Evolutionary conservation across 2,797 vertebrate species (phyloP).

Genomic region (Silurus lanzhouensis): DNA sequence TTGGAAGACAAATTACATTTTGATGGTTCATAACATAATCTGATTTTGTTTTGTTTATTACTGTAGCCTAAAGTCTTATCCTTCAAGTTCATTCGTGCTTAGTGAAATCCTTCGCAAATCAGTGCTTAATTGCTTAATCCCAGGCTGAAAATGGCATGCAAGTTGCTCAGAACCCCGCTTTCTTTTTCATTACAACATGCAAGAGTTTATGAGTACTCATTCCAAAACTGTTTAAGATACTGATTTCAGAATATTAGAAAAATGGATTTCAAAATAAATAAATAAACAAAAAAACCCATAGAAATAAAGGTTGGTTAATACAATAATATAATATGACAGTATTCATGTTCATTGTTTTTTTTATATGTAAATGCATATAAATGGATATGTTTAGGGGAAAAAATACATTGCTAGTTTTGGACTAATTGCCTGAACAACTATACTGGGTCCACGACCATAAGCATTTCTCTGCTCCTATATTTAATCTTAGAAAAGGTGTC

Average conservation of each 20-base stretch:
- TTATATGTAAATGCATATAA: background rate
- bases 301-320: too few relatives aligned
- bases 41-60: constrained; percentile 40
- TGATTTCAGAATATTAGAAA: background rate
- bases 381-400: background rate
- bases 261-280: too few relatives aligned
- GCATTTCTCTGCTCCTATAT: background rate
- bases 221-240: constrained; percentile 38
- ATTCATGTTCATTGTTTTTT: background rate
- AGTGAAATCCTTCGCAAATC: constrained; percentile 42
- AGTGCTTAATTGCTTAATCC: constrained; percentile 49
- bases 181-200: background rate
- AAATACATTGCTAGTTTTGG: too few relatives aligned
- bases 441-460: background rate
- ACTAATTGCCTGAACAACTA: background rate
- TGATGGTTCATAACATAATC: constrained; percentile 25
- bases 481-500: background rate
- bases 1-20: constrained; percentile 28
- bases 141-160: constrained; percentile 41
- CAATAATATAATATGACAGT: too few relatives aligned
- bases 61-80: constrained; percentile 35
- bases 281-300: too few relatives aligned
- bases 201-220: constrained; percentile 12
- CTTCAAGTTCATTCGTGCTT: constrained; percentile 24
- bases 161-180: constrained; percentile 39